Evolutionary conservation across 1,140 invertebrate genomes (phyloP).

Genomic region (Drosophila subobscura): DNA sequence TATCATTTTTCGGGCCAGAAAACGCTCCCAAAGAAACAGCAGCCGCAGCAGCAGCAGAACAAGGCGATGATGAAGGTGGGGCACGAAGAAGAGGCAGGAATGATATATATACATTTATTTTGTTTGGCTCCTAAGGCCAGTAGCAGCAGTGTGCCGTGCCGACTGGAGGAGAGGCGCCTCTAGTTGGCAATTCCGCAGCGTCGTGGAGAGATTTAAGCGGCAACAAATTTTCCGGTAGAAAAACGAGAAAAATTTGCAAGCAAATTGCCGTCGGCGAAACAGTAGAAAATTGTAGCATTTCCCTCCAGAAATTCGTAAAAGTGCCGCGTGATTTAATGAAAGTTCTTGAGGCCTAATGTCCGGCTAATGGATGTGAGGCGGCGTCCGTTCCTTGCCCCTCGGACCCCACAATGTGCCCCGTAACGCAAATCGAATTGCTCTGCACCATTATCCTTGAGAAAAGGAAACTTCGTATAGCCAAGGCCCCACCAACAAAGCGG

Average conservation of each 20-base stretch:
- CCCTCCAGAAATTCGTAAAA: neutral
- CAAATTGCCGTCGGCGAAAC: slow-evolving; percentile 47
- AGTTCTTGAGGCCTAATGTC: slow-evolving; percentile 22
- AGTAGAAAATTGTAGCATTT: slow-evolving; percentile 5
- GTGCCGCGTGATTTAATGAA: slow-evolving; percentile 19
- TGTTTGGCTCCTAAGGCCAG: slow-evolving; percentile 47
- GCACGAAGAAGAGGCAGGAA: slow-evolving; percentile 24
- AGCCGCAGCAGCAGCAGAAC: slow-evolving; percentile 3
- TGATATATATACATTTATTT: slow-evolving; percentile 27
- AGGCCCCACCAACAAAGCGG: slow-evolving; percentile 61
- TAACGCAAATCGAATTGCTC: slow-evolving; percentile 69
- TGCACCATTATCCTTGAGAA: slow-evolving; percentile 77
- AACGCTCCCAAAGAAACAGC: slow-evolving; percentile 39
- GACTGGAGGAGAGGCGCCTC: slow-evolving; percentile 34
- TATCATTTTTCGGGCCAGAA: slow-evolving; percentile 51
- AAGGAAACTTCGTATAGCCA: slow-evolving; percentile 59
- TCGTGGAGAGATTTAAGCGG: slow-evolving; percentile 49
- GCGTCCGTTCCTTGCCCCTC: slow-evolving; percentile 18
- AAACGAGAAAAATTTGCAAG: slow-evolving; percentile 24
- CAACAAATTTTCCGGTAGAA: slow-evolving; percentile 33
- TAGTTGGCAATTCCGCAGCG: slow-evolving; percentile 57
- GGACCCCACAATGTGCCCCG: slow-evolving; percentile 73
- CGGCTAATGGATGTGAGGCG: slow-evolving; percentile 45
- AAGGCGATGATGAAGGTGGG: slow-evolving; percentile 20
- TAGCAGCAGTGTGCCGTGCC: slow-evolving; percentile 17